Conservation (phyloP, 92 coral and sea anemone species). For the Parazoanthus swiftii region DNA sequence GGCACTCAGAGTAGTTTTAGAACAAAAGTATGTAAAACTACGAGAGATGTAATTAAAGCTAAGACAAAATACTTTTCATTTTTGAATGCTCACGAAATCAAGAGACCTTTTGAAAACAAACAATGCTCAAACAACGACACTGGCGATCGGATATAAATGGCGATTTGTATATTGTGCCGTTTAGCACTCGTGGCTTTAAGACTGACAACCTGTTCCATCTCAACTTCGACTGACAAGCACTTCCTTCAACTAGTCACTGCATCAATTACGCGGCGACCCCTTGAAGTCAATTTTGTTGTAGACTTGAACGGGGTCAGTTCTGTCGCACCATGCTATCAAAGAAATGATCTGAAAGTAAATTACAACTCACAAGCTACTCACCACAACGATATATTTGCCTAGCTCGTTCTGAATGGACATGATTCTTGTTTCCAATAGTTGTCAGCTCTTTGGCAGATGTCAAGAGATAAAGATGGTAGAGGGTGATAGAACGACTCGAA, state of each 20-base stretch:
- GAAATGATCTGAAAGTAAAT: background rate
- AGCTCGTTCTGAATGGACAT: slow-evolving; percentile 61
- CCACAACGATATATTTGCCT: slow-evolving; percentile 59
- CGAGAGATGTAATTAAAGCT: background rate
- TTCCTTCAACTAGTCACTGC: background rate
- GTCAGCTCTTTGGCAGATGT: background rate
- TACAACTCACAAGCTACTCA: slow-evolving; percentile 40
- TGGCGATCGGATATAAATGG: background rate
- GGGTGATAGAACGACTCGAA: background rate
- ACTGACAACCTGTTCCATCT: no score
- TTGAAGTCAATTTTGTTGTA: background rate
- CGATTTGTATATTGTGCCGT: background rate
- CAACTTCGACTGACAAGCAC: no score
- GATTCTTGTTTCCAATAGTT: no score
- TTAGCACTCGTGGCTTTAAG: background rate
- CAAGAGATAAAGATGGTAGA: background rate
- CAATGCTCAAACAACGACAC: background rate
- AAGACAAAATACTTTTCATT: no score
- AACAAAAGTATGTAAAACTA: background rate
- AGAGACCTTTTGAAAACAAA: background rate
- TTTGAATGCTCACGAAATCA: background rate
- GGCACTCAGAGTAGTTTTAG: background rate
- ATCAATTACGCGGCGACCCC: background rate
- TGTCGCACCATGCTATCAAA: background rate
- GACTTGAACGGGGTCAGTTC: background rate